Conservation (phyloP, 2,113 vertebrate genomes). For the Heterotilapia buettikoferi region DNA sequence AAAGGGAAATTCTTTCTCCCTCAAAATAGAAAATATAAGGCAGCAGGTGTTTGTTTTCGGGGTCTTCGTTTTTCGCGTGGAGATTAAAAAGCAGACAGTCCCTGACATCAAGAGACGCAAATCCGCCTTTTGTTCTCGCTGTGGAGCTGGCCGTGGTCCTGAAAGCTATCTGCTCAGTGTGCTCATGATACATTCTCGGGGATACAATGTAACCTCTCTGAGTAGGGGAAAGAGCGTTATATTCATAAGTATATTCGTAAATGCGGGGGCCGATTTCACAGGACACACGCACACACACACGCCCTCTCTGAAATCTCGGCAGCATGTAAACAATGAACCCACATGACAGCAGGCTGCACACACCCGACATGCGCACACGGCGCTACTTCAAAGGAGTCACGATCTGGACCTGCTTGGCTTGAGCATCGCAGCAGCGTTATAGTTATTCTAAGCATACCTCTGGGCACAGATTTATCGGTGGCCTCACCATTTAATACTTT, state of each 20-base stretch:
- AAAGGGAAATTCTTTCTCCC: neutral
- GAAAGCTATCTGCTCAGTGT: slow-evolving; percentile 44
- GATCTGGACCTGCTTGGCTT: slow-evolving; percentile 26
- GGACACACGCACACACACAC: neutral
- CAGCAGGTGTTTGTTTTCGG: neutral
- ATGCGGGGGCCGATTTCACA: neutral
- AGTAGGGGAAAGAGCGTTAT: neutral
- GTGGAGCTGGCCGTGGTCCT: slow-evolving; percentile 74
- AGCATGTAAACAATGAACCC: slow-evolving; percentile 70
- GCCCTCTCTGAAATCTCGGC: slow-evolving; percentile 46
- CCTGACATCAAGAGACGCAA: slow-evolving; percentile 69
- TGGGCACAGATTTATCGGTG: neutral
- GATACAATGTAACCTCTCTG: neutral
- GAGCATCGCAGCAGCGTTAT: neutral
- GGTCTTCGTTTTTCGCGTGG: slow-evolving; percentile 15
- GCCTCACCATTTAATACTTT: neutral
- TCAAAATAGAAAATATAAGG: neutral
- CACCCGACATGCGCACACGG: slow-evolving; percentile 48
- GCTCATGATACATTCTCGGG: neutral
- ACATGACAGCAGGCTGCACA: slow-evolving; percentile 61
- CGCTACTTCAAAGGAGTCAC: slow-evolving; percentile 53
- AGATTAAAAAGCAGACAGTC: slow-evolving; percentile 27
- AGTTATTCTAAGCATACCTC: neutral
- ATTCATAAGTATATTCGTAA: neutral
- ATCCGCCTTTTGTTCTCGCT: slow-evolving; percentile 77